Evolutionary conservation across 2,113 vertebrate species (phyloP).

Genomic region (Acrocephalus arundinaceus): DNA sequence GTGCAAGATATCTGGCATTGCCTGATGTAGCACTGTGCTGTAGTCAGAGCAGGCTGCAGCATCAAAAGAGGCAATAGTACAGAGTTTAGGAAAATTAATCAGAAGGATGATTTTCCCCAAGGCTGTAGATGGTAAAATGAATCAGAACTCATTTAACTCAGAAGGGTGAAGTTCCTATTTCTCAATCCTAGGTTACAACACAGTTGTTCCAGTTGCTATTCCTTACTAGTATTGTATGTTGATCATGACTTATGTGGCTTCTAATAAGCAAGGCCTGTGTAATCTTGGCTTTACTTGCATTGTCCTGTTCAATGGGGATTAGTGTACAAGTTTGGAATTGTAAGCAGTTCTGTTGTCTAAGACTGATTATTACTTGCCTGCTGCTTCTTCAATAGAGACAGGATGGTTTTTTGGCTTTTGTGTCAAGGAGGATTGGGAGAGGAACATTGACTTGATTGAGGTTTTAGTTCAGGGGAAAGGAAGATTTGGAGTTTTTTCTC

Average conservation of each 20-base stretch:
- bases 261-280: not conserved
- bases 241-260: not conserved
- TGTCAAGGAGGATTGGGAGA: not conserved
- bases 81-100: slow-evolving; percentile 3
- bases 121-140: slow-evolving; percentile 10
- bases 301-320: not conserved
- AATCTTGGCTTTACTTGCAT: not conserved
- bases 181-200: not conserved
- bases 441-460: not conserved
- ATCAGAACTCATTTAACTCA: not conserved
- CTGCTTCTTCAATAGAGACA: not conserved
- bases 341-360: not conserved
- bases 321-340: not conserved
- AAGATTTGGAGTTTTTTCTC: not conserved
- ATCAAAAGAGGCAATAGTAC: not conserved
- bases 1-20: not conserved
- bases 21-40: not conserved
- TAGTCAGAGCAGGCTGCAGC: not conserved
- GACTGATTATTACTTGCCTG: not conserved
- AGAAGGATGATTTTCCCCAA: not conserved
- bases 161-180: not conserved
- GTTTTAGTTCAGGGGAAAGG: not conserved
- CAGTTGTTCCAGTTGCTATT: not conserved
- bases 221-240: not conserved
- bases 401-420: not conserved